Base-by-base conservation (phyloP, 1,140 invertebrate genomes). In the Thaumetopoea pityocampa region DNA sequence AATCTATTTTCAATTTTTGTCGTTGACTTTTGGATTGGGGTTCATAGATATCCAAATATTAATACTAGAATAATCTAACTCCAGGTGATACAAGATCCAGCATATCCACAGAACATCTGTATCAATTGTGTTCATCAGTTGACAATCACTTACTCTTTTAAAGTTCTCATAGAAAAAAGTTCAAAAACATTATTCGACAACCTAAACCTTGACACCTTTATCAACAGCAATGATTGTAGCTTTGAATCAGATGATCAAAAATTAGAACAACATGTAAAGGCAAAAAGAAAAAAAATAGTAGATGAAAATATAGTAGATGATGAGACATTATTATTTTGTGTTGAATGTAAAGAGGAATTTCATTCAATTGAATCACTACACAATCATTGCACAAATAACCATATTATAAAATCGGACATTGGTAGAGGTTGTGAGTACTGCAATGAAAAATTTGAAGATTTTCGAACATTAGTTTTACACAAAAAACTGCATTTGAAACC, bases 391-490 rank as follows among this genome's bases (percentile, higher is more conserved):
- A 34, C 14, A 6, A 64, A 44, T 1, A 68, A 46, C 29, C 84
- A 86, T 57, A 46, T 64, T 4, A 47, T 67, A 1, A 73, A 74
- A 44, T 68, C 59, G 16, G 28, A 40, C 3, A 33, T 62, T 7
- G 85, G 85, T 0, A 59, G 80, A 35, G 66, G 73, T 43, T 86
- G 85, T 57, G 74, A 84, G 30, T 84, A 83, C 60, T 86, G 85
- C 33, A 63, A 77, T 56, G 78, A 83, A 23, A 82, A 76, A 41
- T 85, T 85, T 55, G 69, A 84, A 8, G 81, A 85, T 51, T 83
- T 84, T 22, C 57, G 72, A 24, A 73, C 77, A 1, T 45, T 86
- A 16, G 68, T 85, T 4, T 34, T 67, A 26, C 85, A 86, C 41
- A 70, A 77, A 42, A 85, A 81, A 30, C 56, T 74, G 16, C 84